Percentiles rank a stretch among this genome's conserved stretches.
Evolutionary conservation across 2,797 vertebrate species (phyloP).

Genomic region (Rhabdomys pumilio): DNA sequence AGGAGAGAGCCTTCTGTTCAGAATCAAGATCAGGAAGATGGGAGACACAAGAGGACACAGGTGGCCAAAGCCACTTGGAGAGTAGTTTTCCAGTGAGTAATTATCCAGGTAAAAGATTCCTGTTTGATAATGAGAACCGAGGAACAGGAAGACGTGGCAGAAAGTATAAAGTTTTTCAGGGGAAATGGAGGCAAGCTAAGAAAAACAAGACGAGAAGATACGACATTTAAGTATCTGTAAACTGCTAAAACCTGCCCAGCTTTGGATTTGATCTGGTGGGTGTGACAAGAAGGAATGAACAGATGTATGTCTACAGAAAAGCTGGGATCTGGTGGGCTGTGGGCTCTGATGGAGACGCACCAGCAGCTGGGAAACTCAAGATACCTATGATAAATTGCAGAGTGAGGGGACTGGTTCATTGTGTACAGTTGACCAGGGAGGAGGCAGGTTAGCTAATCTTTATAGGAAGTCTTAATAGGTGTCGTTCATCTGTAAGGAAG

Average conservation of each 20-base stretch:
- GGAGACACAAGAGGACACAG: neutral
- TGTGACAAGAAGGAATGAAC: neutral
- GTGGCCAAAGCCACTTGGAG: neutral
- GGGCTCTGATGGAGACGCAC: neutral
- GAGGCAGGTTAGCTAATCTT: neutral
- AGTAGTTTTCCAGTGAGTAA: too few species aligned
- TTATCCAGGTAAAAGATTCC: fast-evolving
- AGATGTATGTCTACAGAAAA: neutral
- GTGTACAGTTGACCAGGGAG: neutral
- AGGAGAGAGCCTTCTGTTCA: fast-evolving
- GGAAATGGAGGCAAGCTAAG: neutral
- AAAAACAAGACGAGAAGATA: fast-evolving
- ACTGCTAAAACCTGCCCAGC: neutral
- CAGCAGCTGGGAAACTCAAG: neutral
- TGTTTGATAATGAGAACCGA: neutral
- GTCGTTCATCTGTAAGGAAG: neutral
- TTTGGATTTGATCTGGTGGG: neutral
- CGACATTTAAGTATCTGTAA: neutral
- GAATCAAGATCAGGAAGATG: neutral
- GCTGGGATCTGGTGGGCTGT: too few species aligned
- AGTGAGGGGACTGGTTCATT: neutral
- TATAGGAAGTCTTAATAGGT: neutral
- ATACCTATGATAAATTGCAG: neutral
- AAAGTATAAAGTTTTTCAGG: too few species aligned
- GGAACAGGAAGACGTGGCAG: fast-evolving